Evolutionary conservation across 2,113 vertebrate species (phyloP).

Genomic region (Barnardius zonarius): DNA sequence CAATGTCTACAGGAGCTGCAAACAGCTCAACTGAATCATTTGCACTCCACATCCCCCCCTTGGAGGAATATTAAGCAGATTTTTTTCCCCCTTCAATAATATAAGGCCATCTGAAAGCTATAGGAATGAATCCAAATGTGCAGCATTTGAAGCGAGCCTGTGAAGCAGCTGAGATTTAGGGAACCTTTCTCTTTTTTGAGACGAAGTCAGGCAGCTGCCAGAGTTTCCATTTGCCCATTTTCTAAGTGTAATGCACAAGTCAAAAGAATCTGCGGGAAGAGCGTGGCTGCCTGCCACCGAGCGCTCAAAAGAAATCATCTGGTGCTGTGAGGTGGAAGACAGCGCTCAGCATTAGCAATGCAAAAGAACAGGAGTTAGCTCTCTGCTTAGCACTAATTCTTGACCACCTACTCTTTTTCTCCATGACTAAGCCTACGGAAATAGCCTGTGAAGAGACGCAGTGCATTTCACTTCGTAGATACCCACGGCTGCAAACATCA

Average conservation of each 20-base stretch:
- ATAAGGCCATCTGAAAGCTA: slow-evolving; percentile 42
- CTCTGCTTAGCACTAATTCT: slow-evolving; percentile 45
- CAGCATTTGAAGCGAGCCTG: slow-evolving; percentile 42
- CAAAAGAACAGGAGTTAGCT: slow-evolving; percentile 48
- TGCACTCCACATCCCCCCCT: background rate
- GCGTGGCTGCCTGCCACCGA: slow-evolving; percentile 52
- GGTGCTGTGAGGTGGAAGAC: slow-evolving; percentile 54
- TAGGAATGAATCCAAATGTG: slow-evolving; percentile 61
- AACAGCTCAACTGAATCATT: background rate
- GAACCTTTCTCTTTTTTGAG: slow-evolving; percentile 48
- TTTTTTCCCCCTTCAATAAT: slow-evolving; percentile 21
- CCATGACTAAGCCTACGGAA: slow-evolving; percentile 59
- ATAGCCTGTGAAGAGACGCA: background rate
- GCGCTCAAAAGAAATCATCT: slow-evolving; percentile 66
- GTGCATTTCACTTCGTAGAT: background rate
- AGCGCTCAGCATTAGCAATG: slow-evolving; percentile 48
- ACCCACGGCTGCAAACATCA: background rate
- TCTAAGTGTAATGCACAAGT: slow-evolving; percentile 57
- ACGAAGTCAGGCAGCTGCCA: slow-evolving; percentile 67
- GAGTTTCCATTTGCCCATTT: slow-evolving; percentile 64
- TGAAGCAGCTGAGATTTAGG: slow-evolving; percentile 61
- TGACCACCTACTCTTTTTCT: slow-evolving; percentile 56
- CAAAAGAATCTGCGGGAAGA: slow-evolving; percentile 56
- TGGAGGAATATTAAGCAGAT: slow-evolving; percentile 46
- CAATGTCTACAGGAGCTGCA: background rate